These are phyloP conservation scores for Anseranas semipalmata DNA, from an alignment of 2,113 vertebrate species.

Conservation along the genomic window DNA sequence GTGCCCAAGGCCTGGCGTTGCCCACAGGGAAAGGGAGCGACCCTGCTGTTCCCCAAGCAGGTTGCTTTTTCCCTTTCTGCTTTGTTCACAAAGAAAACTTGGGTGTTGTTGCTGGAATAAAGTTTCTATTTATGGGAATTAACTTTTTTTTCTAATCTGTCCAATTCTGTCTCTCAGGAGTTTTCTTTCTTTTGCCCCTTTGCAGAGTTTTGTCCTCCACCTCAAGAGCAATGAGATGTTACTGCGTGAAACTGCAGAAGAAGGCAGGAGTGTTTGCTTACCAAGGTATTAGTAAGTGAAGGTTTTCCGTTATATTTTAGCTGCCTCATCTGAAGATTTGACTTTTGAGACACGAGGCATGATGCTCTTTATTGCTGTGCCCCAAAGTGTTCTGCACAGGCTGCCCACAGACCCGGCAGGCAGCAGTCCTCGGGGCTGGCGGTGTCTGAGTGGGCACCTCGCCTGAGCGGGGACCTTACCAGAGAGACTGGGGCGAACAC, in stretches of 20 bases:
- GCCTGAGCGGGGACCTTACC: neutral
- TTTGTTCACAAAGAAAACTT: neutral
- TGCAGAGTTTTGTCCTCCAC: neutral
- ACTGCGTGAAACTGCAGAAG: neutral
- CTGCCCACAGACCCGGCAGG: too few species aligned
- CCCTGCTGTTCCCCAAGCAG: neutral
- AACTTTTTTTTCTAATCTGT: neutral
- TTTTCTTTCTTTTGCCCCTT: neutral
- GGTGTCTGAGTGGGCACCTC: too few species aligned
- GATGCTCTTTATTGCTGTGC: neutral
- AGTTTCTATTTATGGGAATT: neutral
- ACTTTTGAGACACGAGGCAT: neutral
- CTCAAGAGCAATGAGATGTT: neutral
- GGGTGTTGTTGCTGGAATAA: neutral
- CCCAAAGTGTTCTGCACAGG: neutral
- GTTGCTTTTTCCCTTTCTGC: neutral
- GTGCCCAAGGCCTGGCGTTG: neutral
- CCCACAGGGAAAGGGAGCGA: neutral
- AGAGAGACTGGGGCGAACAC: neutral
- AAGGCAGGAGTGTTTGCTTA: neutral
- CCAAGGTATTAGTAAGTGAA: neutral
- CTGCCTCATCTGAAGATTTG: neutral
- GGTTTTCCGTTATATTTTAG: neutral
- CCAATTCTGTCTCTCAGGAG: neutral
- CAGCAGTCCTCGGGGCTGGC: too few species aligned